Evolutionary conservation across 1,140 invertebrate genomes (phyloP).

Genomic region (Drosophila kanapiae): DNA sequence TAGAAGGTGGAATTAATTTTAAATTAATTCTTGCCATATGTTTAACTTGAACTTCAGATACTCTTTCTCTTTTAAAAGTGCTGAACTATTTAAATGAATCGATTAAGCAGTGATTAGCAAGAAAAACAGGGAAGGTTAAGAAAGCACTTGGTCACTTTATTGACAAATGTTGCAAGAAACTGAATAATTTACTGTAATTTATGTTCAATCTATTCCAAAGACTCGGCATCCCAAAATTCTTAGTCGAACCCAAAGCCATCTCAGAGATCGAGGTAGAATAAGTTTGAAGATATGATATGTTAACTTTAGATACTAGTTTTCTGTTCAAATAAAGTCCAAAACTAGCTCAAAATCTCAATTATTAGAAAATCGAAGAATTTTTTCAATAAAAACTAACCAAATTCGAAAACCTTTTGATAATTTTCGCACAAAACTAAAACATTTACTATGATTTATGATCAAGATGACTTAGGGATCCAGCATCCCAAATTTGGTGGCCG

Average conservation of each 20-base stretch:
- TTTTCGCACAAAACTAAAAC: not conserved
- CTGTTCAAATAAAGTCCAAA: no score
- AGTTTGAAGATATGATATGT: no score
- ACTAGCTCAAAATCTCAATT: no score
- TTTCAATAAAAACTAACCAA: not conserved
- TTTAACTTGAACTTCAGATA: not conserved
- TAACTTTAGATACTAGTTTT: no score
- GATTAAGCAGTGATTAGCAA: no score
- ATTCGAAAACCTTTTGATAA: not conserved
- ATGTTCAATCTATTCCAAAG: not conserved
- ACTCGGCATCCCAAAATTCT: not conserved
- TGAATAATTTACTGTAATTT: not conserved
- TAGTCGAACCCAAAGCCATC: not conserved
- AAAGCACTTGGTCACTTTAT: not conserved
- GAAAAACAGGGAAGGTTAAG: not conserved
- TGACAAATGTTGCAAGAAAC: not conserved
- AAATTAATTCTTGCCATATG: not conserved
- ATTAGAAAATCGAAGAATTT: no score
- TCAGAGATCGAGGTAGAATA: no score
- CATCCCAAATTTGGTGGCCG: slow-evolving; percentile 2
- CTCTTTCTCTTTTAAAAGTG: not conserved
- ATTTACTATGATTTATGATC: not conserved
- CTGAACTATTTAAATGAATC: not conserved
- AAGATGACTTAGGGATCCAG: not conserved
- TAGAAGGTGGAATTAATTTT: slow-evolving; percentile 15